Evolutionary conservation across 2,888 invertebrate genomes (phyloP), one percentile per base, ranked within the genome.

Genomic region (Tridacna gigas): DNA sequence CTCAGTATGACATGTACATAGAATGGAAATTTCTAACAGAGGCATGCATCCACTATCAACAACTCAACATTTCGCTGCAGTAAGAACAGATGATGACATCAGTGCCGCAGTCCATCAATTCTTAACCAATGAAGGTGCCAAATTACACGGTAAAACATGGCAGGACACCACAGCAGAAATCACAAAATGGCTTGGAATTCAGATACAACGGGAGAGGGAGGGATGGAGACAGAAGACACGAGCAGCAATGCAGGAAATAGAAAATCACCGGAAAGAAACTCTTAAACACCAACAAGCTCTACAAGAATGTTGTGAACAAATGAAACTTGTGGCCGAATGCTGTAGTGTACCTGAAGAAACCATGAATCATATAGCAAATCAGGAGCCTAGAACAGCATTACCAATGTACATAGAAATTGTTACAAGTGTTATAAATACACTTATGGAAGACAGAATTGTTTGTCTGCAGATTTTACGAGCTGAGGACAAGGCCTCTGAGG

Each of bases 191-290:
- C 82, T 93, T 25, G 89, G 91, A 11, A 74, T 89, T 13, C 91
- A 92, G 88, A 90, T 93, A 47, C 92, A 92, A 79, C 80, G 86
- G 25, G 93, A 93, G 71, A 86, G 93, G 5, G 90, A 92, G 71
- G 91, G 92, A 0, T 94, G 94, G 93, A 88, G 91, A 28, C 89
- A 89, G 74, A 91, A 91, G 80, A 91, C 93, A 7, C 88, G 91
- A 20, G 90, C 91, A 73, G 92, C 93, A 11, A 87, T 93, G 90
- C 90, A 91, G 56, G 92, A 93, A 86, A 90, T 92, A 9, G 93
- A 94, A 75, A 88, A 71, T 9, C 90, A 93, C 65, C 79, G 93
- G 3, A 91, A 89, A 66, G 84, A 90, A 69, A 87, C 91, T 0
- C 77, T 93, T 25, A 89, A 89, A 37, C 88, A 88, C 25, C 88